These are phyloP conservation scores for Parnassius mnemosyne DNA, from an alignment of 2,888 invertebrate species.

Conservation along the genomic window DNA sequence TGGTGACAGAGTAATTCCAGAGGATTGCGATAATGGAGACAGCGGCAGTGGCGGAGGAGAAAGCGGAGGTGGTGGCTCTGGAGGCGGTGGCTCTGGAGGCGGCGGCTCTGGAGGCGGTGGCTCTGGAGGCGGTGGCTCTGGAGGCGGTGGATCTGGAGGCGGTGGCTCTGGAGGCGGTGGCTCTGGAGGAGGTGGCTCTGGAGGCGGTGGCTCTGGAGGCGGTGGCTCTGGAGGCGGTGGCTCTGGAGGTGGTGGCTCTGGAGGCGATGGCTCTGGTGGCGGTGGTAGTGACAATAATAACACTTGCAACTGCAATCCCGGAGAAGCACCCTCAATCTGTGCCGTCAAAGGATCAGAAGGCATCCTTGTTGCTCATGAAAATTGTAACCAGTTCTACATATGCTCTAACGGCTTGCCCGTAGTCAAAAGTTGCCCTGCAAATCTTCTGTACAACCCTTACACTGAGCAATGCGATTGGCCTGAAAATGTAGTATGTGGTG, in stretches of 20 bases:
- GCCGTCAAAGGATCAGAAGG: slow-evolving; percentile 34
- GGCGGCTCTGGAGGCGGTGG: no score
- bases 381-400: slow-evolving; percentile 40
- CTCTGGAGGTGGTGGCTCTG: slow-evolving; percentile 16
- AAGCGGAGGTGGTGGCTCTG: neutral
- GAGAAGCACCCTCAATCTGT: slow-evolving; percentile 39
- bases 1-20: slow-evolving; percentile 33
- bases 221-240: slow-evolving; percentile 11
- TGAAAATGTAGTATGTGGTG: slow-evolving; percentile 38
- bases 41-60: slow-evolving; percentile 2
- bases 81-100: no score
- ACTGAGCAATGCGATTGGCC: slow-evolving; percentile 39
- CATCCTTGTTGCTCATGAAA: slow-evolving; percentile 40
- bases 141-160: slow-evolving; percentile 18
- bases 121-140: neutral
- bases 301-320: slow-evolving; percentile 35
- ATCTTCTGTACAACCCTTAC: slow-evolving; percentile 39
- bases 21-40: slow-evolving; percentile 6
- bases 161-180: neutral
- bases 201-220: slow-evolving; percentile 27
- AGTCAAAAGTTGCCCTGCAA: slow-evolving; percentile 30
- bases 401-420: slow-evolving; percentile 38
- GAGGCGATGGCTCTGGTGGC: slow-evolving; percentile 4
- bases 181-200: neutral
- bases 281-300: slow-evolving; percentile 10